Evolutionary conservation across 2,113 vertebrate genomes (phyloP).

Genomic region (Nettapus auritus): DNA sequence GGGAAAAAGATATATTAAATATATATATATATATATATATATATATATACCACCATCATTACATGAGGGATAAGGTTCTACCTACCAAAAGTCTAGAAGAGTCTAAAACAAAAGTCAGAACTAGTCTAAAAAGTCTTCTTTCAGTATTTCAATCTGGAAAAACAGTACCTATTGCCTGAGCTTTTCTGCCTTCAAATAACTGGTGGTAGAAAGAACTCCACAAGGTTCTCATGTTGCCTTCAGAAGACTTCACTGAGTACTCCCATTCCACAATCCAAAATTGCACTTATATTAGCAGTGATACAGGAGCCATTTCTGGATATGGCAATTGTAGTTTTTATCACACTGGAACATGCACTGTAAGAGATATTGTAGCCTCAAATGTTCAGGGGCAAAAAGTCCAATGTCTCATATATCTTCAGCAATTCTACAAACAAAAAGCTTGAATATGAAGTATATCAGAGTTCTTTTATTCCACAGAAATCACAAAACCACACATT

Average conservation of each 20-base stretch:
- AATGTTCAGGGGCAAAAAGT: not conserved
- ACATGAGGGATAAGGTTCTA: not conserved
- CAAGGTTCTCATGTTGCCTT: not conserved
- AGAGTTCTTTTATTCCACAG: not conserved
- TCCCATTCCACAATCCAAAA: not conserved
- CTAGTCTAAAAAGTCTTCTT: no score
- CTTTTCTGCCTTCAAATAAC: not conserved
- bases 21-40: not conserved
- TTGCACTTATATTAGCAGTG: not conserved
- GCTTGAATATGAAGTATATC: not conserved
- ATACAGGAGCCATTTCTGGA: not conserved
- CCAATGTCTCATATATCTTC: not conserved
- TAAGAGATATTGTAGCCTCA: not conserved
- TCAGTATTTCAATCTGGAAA: not conserved
- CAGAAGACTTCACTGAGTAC: not conserved
- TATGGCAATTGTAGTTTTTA: not conserved
- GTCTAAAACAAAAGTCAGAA: no score
- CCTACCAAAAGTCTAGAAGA: not conserved
- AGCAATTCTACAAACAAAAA: not conserved
- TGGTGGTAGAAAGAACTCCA: not conserved
- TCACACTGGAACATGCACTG: accelerated
- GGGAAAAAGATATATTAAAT: not conserved
- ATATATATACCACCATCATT: not conserved
- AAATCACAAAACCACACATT: not conserved
- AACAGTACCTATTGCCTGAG: not conserved